Evolutionary conservation across 1,140 invertebrate species (phyloP), one percentile per base, ranked within the genome.

Genomic region (Drosophila lacteicornis): DNA sequence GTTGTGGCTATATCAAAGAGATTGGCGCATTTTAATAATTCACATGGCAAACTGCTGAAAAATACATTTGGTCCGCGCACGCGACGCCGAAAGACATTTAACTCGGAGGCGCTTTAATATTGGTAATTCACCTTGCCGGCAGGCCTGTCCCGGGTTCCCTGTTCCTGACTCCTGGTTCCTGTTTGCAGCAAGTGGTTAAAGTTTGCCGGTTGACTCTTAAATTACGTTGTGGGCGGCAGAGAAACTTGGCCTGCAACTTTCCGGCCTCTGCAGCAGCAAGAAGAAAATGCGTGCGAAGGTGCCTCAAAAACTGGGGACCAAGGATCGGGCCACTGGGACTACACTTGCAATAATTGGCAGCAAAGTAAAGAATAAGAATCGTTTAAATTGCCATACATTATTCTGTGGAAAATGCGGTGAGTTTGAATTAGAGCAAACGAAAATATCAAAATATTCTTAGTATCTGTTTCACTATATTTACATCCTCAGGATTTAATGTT

Each of bases 1-100:
- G 51, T 33, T 53, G 62, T 40, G 15, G 56, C 62, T 56, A 55
- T 79, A 58, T 82, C 80, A 82, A 82, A 82, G 80, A 50, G 46
- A 82, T 65, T 82, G 71, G 49, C 66, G 61, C 59, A 79, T 82
- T 83, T 82, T 82, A 82, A 82, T 82, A 82, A 82, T 83, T 82
- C 62, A 82, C 49, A 65, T 59, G 40, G 46, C 61, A 49, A 40
- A 59, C 57, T 76, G 43, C 30, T 74, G 17, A 47, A 63, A 63
- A 56, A 82, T 68, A 69, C 75, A 77, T 68, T 77, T 49, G 30
- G 43, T n/a, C 36, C 71, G 53, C 40, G 61, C 57, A 66, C 60
- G 61, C 73, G 45, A 65, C 30, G 30, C 71, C 61, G 25, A 56
- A 45, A 66, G 47, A 58, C 42, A 75, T 65, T 63, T 45, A 30